phyloP scores from a whole-genome alignment of 2,797 vertebrate genomes.

The Enteromius mattozi region DNA sequence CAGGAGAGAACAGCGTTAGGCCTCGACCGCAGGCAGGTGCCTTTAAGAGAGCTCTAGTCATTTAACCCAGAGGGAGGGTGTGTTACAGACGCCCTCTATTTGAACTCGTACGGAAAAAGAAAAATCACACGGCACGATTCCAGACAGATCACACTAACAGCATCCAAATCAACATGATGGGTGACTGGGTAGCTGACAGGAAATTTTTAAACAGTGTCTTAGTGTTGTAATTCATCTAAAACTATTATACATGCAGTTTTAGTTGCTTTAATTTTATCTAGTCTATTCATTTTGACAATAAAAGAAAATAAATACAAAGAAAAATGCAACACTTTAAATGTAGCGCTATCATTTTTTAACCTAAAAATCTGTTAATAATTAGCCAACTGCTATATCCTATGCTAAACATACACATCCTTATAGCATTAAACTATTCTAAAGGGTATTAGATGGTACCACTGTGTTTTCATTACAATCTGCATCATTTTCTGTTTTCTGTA shows the following conservation, averaged over 20 bases:
- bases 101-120: not conserved
- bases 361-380: not conserved
- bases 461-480: not conserved
- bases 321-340: not conserved
- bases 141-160: not conserved
- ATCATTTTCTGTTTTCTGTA: not conserved
- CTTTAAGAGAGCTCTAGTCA: not conserved
- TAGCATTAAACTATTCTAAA: no score
- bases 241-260: not conserved
- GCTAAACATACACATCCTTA: not conserved
- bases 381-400: not conserved
- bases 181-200: not conserved
- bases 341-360: not conserved
- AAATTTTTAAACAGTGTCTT: not conserved
- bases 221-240: not conserved
- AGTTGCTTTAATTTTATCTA: not conserved
- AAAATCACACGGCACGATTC: not conserved
- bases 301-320: not conserved
- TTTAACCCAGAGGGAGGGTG: not conserved
- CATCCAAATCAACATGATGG: not conserved
- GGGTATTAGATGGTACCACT: not conserved
- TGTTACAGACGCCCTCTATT: conserved; percentile 16
- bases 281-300: not conserved
- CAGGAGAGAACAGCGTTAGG: not conserved
- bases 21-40: not conserved